Percentiles rank a stretch among this genome's conserved stretches.
Conservation (phyloP, 2,888 invertebrate species). For the Osmoderma eremita region DNA sequence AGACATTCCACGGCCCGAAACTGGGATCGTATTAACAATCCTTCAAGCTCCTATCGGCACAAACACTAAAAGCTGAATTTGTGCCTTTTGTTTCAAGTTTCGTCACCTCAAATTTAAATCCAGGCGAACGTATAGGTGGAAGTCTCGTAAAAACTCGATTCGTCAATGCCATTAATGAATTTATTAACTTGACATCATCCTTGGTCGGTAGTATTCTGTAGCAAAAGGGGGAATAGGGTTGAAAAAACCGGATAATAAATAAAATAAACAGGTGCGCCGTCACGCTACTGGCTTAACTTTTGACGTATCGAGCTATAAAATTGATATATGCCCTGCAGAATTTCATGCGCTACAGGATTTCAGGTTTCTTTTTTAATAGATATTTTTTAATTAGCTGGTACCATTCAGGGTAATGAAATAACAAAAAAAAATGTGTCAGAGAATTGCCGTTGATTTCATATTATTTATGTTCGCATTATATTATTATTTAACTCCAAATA, state of each 20-base stretch:
- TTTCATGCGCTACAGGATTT: background rate
- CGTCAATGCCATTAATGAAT: conserved; percentile 24
- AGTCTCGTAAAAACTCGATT: background rate
- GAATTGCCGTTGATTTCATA: too few species aligned
- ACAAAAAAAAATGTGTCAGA: too few species aligned
- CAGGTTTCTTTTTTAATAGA: conserved; percentile 11
- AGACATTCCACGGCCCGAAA: too few species aligned
- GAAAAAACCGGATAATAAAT: conserved; percentile 30
- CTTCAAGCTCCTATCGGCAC: too few species aligned
- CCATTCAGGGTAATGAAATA: too few species aligned
- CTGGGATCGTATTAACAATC: too few species aligned
- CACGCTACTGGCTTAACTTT: conserved; percentile 12
- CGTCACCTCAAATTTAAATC: too few species aligned
- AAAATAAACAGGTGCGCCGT: conserved; percentile 24
- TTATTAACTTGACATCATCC: conserved; percentile 26
- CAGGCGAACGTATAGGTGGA: too few species aligned
- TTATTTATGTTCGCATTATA: too few species aligned
- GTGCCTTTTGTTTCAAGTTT: too few species aligned
- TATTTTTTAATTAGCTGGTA: background rate
- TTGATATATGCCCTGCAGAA: conserved; percentile 8
- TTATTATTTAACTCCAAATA: too few species aligned
- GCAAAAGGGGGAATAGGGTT: background rate
- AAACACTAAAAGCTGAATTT: too few species aligned
- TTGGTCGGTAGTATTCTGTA: background rate
- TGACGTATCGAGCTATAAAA: conserved; percentile 22